Evolutionary conservation across 2,888 invertebrate species (phyloP), one percentile per base, ranked within the genome.

Genomic region (Ormyrus rosae): DNA sequence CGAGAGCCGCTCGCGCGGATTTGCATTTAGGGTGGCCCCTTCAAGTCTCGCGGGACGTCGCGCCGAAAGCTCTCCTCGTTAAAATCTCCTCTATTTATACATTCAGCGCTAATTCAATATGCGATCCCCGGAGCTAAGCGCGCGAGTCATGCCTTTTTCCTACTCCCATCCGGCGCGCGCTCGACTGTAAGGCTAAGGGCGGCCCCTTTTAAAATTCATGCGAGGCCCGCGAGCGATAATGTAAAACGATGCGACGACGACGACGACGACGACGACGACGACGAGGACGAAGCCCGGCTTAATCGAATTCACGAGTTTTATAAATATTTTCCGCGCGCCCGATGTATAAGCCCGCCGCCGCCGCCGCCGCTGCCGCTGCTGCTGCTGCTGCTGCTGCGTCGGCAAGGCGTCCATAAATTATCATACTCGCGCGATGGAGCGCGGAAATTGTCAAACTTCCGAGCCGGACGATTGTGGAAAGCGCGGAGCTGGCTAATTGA

Each of bases 71-170:
- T 34, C 19, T 11, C 71, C 80, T 82, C 78, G 83, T 83, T 84
- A 82, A 83, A 85, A 83, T 83, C 81, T 51, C 56, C 72, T 81
- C 80, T 84, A 84, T 84, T 84, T 84, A 85, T 83, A 82, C 82
- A 84, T 84, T 84, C 84, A 74, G 81, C 70, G 81, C 65, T 84
- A 84, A 85, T 85, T 84, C 77, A 83, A 85, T 85, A 83, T 83
- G 80, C 84, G 79, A 83, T 82, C 72, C 80, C 76, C 9, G 56
- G 56, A 58, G 48, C 69, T 73, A 73, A 60, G 51, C 65, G 71
- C 70, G 78, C 63, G 61, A 73, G 68, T 74, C 74, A 68, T 50
- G 51, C 71, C n/a, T 13, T 58, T 58, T 58, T 10, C 13, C 45
- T 9, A 48, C 50, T 45, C 46, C 19, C 71, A 45, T 10, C 48